These are phyloP conservation scores for Camponotus fellah DNA, from an alignment of 2,888 invertebrate species.

Conservation along the genomic window DNA sequence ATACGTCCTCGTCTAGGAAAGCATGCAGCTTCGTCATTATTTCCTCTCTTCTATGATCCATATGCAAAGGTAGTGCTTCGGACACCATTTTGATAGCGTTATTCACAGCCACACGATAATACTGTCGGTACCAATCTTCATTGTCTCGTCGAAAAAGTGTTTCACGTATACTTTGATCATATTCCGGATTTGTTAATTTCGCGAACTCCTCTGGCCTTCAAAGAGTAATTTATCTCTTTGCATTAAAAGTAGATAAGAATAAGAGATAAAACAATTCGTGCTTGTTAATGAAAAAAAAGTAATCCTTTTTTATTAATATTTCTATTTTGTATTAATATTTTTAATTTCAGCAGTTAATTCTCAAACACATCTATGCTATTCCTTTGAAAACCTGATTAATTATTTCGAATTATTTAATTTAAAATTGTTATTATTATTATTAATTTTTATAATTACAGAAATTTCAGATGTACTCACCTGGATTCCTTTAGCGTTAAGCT, in stretches of 20 bases:
- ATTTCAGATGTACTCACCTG: conserved; percentile 73
- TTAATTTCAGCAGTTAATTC: conserved; percentile 5
- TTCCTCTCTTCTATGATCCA: conserved; percentile 85
- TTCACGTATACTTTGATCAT: conserved; percentile 84
- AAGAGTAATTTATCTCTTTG: conserved; percentile 35
- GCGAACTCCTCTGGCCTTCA: conserved; percentile 83
- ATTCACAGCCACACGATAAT: conserved; percentile 89
- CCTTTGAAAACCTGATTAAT: background rate
- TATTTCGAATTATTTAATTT: background rate
- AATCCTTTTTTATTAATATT: background rate
- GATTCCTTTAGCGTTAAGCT: conserved; percentile 85
- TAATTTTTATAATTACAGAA: background rate
- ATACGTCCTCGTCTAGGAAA: conserved; percentile 89
- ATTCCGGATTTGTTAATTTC: conserved; percentile 77
- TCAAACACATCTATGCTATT: background rate
- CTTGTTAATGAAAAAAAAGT: background rate
- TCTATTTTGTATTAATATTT: background rate
- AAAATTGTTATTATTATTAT: background rate
- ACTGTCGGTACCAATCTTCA: conserved; percentile 90
- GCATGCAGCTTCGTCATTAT: conserved; percentile 88
- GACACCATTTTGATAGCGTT: conserved; percentile 90
- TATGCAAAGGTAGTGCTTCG: conserved; percentile 81
- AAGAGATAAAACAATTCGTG: background rate
- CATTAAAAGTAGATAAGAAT: conserved; percentile 17
- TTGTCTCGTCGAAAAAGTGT: conserved; percentile 90